Conservation (phyloP, 2,797 vertebrate genomes). For the Dendrocincla fuliginosa region DNA sequence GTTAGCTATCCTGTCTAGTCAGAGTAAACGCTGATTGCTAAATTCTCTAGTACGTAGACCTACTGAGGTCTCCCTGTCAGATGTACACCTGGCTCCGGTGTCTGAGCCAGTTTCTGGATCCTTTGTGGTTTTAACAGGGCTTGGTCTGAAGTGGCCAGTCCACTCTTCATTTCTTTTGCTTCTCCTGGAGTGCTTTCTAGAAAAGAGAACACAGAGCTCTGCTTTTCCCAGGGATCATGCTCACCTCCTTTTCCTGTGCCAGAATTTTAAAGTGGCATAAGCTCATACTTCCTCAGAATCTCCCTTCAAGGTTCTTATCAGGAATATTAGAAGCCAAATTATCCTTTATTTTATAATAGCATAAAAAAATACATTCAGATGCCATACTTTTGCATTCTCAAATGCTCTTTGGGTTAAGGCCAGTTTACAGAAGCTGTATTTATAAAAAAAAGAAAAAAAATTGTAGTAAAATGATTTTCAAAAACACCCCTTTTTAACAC, state of each 20-base stretch:
- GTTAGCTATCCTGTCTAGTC: not conserved
- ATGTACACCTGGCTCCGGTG: not conserved
- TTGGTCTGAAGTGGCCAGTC: not conserved
- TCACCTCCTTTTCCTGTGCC: not conserved
- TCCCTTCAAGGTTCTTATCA: not conserved
- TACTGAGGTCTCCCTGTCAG: not conserved
- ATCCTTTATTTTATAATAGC: not conserved
- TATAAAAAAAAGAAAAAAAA: not conserved
- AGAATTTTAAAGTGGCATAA: not conserved
- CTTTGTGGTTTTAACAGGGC: not conserved
- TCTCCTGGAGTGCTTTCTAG: not conserved
- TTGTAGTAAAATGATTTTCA: not conserved
- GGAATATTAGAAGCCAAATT: not conserved
- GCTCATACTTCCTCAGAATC: not conserved
- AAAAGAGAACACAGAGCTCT: not conserved
- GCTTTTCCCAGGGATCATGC: not conserved
- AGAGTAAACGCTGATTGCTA: not conserved
- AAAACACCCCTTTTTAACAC: not conserved
- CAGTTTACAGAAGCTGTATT: not conserved
- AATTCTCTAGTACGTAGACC: not conserved
- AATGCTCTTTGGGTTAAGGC: not conserved
- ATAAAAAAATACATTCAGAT: not conserved
- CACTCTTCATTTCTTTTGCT: not conserved
- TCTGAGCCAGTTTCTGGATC: not conserved
- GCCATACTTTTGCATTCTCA: not conserved